Conservation (phyloP, 2,113 vertebrate species). For the Chamaea fasciata region DNA sequence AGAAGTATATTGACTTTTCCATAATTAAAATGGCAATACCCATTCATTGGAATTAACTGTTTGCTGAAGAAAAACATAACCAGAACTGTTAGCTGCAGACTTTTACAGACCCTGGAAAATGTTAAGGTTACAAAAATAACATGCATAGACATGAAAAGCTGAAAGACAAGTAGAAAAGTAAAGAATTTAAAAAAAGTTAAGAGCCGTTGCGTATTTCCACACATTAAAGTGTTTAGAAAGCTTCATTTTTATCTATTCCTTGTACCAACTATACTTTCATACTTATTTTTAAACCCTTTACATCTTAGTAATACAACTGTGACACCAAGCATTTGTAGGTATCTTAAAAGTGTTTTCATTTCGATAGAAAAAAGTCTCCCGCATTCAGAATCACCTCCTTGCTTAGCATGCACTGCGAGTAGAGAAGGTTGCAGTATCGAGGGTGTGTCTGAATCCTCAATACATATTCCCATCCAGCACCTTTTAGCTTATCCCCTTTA, state of each 20-base stretch:
- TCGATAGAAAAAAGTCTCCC: not conserved
- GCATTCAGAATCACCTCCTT: not conserved
- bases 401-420: not conserved
- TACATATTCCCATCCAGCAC: not conserved
- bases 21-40: not conserved
- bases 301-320: not conserved
- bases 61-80: not conserved
- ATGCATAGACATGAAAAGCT: not conserved
- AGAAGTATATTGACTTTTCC: not conserved
- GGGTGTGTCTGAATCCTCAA: not conserved
- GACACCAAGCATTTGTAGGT: not conserved
- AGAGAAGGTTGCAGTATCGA: not conserved
- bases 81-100: not conserved
- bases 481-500: not conserved
- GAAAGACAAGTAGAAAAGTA: not conserved
- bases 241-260: not conserved
- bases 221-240: not conserved
- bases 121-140: not conserved
- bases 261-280: not conserved
- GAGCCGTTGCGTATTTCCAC: not conserved
- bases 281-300: not conserved
- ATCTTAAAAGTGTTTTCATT: not conserved
- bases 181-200: not conserved
- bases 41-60: not conserved
- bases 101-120: not conserved